Evolutionary conservation across 2,888 invertebrate genomes (phyloP).

Genomic region (Saturnia japonica): DNA sequence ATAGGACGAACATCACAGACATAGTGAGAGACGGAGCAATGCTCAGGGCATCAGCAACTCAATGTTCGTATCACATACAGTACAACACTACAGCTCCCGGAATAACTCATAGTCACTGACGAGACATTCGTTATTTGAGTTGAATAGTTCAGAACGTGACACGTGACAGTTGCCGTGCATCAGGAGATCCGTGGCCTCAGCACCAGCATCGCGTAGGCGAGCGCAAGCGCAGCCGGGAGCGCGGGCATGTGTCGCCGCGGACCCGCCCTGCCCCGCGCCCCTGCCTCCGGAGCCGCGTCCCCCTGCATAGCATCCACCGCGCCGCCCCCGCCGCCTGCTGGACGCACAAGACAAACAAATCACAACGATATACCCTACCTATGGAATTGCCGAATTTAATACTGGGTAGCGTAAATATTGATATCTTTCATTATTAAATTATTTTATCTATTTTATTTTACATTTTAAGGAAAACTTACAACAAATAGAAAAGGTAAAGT

Average conservation of each 20-base stretch:
- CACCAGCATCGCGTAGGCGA: not conserved
- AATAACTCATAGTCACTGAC: not conserved
- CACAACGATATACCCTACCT: too few relatives aligned
- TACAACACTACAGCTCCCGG: not conserved
- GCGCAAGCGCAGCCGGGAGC: not conserved
- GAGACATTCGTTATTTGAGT: not conserved
- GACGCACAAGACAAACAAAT: not conserved
- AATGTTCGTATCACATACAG: not conserved
- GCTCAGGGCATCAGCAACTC: too few relatives aligned
- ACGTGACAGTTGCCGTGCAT: not conserved
- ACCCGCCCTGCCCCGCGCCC: constrained; percentile 22
- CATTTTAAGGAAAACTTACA: too few relatives aligned
- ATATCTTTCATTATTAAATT: too few relatives aligned
- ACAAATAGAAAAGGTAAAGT: too few relatives aligned
- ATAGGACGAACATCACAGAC: not conserved
- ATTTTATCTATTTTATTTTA: too few relatives aligned
- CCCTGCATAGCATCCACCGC: constrained; percentile 85
- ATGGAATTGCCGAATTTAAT: too few relatives aligned
- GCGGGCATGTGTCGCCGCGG: too few relatives aligned
- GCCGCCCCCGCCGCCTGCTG: constrained; percentile 43
- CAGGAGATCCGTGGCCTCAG: constrained; percentile 19
- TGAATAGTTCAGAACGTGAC: not conserved
- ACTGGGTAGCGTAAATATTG: too few relatives aligned
- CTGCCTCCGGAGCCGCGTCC: constrained; percentile 60
- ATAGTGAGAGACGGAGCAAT: not conserved